Evolutionary conservation across 2,113 vertebrate species (phyloP), one percentile per base, ranked within the genome.

Genomic region (Tautogolabrus adspersus): DNA sequence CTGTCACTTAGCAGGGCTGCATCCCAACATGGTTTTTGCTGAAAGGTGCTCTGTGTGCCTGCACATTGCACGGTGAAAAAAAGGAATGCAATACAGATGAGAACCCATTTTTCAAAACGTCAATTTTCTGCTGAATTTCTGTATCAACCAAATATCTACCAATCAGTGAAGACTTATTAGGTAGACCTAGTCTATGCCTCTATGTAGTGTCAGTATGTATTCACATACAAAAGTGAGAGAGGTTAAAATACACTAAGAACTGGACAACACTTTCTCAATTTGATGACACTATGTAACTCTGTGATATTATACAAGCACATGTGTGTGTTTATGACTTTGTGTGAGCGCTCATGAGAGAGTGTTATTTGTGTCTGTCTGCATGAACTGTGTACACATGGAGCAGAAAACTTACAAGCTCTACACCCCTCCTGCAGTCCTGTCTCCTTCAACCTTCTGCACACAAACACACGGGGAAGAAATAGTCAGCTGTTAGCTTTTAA

Each of bases 351-450:
- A 26, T 26, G 26, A 26, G 26, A 26, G 26, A 0, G 30, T 34
- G 30, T 34, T 34, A 3, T 34, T 6, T 34, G 30, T 34, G 30
- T 34, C 30, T 34, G 30, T 34, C 40, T 42, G 40, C 70, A 85
- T 77, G 69, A 59, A 34, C 30, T 34, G 30, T 34, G 6, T 34
- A 34, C 30, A 34, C 30, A 34, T 34, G 30, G 4, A 34, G 30
- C 30, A 34, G 30, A 34, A 3, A 34, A 71, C 81, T 75, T 83
- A 66, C 73, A 67, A 57, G 69, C 90, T 91, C 82, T 56, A 69
- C 88, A 89, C 88, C 86, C 86, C 70, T 74, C 69, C 63, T 86
- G 16, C 59, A 62, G n/a, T 30, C 26, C 79, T 84, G 26, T 67
- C 61, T 66, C 22, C 81, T 75, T 46, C 52, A 68, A 23, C 58